phyloP scores from a whole-genome alignment of 2,113 vertebrate species.

The Sinocyclocheilus anshuiensis region DNA sequence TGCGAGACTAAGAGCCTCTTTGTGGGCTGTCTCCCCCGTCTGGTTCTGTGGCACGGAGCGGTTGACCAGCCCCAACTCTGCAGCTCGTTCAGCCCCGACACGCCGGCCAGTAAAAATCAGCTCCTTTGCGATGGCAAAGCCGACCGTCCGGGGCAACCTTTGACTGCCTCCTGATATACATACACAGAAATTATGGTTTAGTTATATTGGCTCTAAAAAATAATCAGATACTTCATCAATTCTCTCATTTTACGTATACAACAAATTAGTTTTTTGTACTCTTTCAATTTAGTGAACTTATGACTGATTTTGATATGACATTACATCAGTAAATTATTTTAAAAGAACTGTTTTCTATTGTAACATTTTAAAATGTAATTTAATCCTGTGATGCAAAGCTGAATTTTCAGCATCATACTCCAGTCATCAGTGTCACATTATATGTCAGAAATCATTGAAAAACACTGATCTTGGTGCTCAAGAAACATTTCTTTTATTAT shows the following conservation, averaged over 20 bases:
- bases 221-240: background rate
- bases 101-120: constrained; percentile 92
- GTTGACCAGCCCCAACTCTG: constrained; percentile 86
- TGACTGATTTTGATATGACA: no score
- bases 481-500: background rate
- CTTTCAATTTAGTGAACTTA: no score
- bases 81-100: constrained; percentile 81
- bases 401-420: background rate
- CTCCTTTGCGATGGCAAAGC: constrained; percentile 88
- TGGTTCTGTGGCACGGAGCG: constrained; percentile 83
- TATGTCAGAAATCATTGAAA: no score
- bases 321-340: no score
- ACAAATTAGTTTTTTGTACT: no score
- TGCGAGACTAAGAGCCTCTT: constrained; percentile 81
- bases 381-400: no score
- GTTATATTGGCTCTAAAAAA: background rate
- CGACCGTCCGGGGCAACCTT: constrained; percentile 87
- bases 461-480: background rate
- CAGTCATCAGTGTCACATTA: no score
- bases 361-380: no score
- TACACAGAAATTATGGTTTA: background rate
- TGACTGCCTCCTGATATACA: constrained; percentile 87
- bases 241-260: background rate
- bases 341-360: no score
- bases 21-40: constrained; percentile 84